Conservation (phyloP, 2,113 vertebrate genomes). For the Phodopus roborovskii region DNA sequence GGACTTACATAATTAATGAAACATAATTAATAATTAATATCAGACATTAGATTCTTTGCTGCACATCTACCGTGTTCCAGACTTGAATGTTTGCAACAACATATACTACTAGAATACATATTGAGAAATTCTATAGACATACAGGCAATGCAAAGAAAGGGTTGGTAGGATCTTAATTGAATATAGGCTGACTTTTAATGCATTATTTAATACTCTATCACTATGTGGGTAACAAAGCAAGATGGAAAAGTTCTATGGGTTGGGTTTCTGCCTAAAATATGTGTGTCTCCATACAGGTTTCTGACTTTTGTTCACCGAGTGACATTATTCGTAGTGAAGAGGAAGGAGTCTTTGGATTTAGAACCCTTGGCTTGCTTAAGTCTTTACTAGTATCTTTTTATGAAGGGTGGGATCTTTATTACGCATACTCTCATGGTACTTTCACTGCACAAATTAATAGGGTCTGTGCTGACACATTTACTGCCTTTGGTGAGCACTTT, state of each 20-base stretch:
- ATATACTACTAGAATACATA: constrained; percentile 16
- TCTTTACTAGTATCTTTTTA: not conserved
- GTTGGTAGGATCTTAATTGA: not conserved
- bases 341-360: not conserved
- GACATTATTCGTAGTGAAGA: constrained; percentile 9
- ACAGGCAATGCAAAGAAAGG: not conserved
- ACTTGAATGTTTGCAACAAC: not conserved
- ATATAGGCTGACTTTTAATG: not conserved
- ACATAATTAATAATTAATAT: not conserved
- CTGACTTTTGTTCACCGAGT: constrained; percentile 20
- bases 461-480: not conserved
- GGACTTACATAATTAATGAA: not conserved
- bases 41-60: constrained; percentile 1
- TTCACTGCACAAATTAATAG: not conserved
- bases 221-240: not conserved
- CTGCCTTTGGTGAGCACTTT: not conserved
- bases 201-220: constrained; percentile 36
- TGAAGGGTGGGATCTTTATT: constrained; percentile 31
- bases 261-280: not conserved
- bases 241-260: not conserved
- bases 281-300: not conserved
- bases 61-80: not conserved
- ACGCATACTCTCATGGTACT: not conserved
- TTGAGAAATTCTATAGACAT: not conserved
- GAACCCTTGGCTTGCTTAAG: not conserved